A percentile compares a stretch with the other conserved stretches of the same genome.
phyloP scores from a whole-genome alignment of 2,888 invertebrate genomes.

The Tetropium fuscum region DNA sequence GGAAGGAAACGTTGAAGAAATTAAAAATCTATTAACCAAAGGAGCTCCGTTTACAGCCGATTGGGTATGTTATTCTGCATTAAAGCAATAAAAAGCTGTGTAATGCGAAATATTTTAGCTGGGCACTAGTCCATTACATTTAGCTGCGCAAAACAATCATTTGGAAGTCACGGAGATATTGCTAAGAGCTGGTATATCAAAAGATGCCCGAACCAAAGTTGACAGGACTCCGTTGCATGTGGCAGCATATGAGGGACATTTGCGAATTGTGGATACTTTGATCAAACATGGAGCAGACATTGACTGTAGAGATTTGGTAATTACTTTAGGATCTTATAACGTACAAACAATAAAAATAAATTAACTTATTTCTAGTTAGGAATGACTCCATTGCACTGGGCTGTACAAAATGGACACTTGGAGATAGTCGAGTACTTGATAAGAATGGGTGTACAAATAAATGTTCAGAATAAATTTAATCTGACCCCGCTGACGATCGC shows the following conservation, averaged over 20 bases:
- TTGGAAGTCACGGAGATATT: slow-evolving; percentile 83
- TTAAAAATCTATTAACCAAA: slow-evolving; percentile 82
- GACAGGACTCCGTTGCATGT: slow-evolving; percentile 93
- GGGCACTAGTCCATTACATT: slow-evolving; percentile 90
- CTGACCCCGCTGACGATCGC: slow-evolving; percentile 79
- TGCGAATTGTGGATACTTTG: slow-evolving; percentile 77
- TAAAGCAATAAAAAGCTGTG: too few species aligned
- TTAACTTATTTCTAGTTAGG: slow-evolving; percentile 78
- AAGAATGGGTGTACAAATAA: slow-evolving; percentile 79
- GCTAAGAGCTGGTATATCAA: slow-evolving; percentile 86
- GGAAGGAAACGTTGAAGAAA: slow-evolving; percentile 81
- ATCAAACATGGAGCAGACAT: slow-evolving; percentile 78
- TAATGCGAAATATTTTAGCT: slow-evolving; percentile 71
- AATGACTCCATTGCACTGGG: slow-evolving; percentile 97
- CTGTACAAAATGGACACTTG: slow-evolving; percentile 84
- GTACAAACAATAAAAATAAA: too few species aligned
- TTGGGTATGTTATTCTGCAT: slow-evolving; percentile 75
- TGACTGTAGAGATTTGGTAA: slow-evolving; percentile 83
- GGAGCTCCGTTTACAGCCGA: slow-evolving; percentile 95
- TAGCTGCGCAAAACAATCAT: slow-evolving; percentile 87
- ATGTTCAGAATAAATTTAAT: slow-evolving; percentile 78
- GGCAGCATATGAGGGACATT: slow-evolving; percentile 87
- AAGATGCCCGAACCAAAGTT: slow-evolving; percentile 92
- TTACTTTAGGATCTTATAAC: slow-evolving; percentile 29
- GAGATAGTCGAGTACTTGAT: slow-evolving; percentile 78